phyloP scores from a whole-genome alignment of 2,888 invertebrate genomes.

The Neoaliturus tenellus region DNA sequence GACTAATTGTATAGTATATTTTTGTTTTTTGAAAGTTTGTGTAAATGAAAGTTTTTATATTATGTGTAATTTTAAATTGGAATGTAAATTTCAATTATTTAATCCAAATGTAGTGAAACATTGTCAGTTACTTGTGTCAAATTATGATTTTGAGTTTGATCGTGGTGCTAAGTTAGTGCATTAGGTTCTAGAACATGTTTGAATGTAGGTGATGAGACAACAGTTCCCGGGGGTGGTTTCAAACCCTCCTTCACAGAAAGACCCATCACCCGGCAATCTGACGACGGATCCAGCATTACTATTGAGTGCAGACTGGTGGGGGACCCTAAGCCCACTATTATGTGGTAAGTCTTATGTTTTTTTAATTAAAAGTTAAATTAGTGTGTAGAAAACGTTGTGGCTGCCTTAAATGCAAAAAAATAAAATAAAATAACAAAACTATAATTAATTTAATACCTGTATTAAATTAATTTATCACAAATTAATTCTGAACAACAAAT shows the following conservation, averaged over 20 bases:
- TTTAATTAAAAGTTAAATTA: too few relatives aligned
- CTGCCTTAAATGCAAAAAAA: too few relatives aligned
- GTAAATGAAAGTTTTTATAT: background rate
- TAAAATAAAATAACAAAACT: too few relatives aligned
- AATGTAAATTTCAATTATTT: background rate
- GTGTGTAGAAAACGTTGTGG: too few relatives aligned
- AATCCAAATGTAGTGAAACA: background rate
- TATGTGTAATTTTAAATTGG: background rate
- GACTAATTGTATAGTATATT: background rate
- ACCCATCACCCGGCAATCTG: slow-evolving; percentile 97
- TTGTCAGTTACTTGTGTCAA: slow-evolving; percentile 67
- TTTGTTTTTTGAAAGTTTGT: background rate
- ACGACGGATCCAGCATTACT: slow-evolving; percentile 95
- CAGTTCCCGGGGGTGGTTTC: slow-evolving; percentile 94
- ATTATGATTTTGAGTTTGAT: slow-evolving; percentile 57
- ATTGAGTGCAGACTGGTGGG: slow-evolving; percentile 99
- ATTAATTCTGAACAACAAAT: too few relatives aligned
- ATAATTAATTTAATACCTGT: too few relatives aligned
- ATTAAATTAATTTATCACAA: too few relatives aligned
- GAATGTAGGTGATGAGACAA: slow-evolving; percentile 92
- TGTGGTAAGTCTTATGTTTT: slow-evolving; percentile 81
- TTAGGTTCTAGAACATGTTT: slow-evolving; percentile 59
- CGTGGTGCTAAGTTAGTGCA: background rate
- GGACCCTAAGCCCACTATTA: slow-evolving; percentile 95
- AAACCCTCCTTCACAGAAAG: slow-evolving; percentile 99